A percentile compares a stretch with the other conserved stretches of the same genome.
These are phyloP conservation scores for Scelioninae gen. 2 DNA, from an alignment of 2,888 invertebrate genomes.

Conservation along the genomic window DNA sequence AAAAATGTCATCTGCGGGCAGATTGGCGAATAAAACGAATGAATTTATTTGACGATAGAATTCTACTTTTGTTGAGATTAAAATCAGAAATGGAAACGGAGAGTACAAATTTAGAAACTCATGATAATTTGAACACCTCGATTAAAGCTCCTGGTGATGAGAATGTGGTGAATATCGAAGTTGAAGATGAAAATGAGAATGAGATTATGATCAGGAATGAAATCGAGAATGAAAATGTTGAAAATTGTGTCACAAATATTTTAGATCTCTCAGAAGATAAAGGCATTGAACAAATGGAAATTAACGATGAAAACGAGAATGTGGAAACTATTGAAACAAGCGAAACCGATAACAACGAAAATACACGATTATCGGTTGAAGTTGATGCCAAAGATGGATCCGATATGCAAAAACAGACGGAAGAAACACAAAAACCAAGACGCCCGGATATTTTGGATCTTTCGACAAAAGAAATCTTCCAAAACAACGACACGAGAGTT, in stretches of 20 bases:
- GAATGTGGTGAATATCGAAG: neutral
- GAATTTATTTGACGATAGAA: constrained; percentile 68
- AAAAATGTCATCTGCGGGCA: constrained; percentile 77
- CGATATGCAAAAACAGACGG: neutral
- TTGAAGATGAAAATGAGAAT: constrained; percentile 10
- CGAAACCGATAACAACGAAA: constrained; percentile 10
- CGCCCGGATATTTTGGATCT: constrained; percentile 64
- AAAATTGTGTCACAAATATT: neutral
- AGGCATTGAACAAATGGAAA: constrained; percentile 27
- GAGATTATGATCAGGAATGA: too few relatives aligned
- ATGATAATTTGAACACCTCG: too few relatives aligned
- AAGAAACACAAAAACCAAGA: constrained; percentile 45
- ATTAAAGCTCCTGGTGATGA: neutral
- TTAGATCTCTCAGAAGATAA: constrained; percentile 25
- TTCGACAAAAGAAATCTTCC: constrained; percentile 10
- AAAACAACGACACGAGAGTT: constrained; percentile 3
- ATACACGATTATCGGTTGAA: constrained; percentile 18
- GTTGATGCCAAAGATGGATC: neutral
- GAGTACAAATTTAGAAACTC: neutral
- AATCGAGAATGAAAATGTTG: neutral
- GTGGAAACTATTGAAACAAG: constrained; percentile 14
- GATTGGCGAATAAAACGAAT: constrained; percentile 78
- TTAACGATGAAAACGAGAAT: constrained; percentile 25
- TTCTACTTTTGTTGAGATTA: constrained; percentile 59
- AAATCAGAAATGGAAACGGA: constrained; percentile 2